Evolutionary conservation across 1,140 invertebrate genomes (phyloP).

Genomic region (Laupala kohalensis): DNA sequence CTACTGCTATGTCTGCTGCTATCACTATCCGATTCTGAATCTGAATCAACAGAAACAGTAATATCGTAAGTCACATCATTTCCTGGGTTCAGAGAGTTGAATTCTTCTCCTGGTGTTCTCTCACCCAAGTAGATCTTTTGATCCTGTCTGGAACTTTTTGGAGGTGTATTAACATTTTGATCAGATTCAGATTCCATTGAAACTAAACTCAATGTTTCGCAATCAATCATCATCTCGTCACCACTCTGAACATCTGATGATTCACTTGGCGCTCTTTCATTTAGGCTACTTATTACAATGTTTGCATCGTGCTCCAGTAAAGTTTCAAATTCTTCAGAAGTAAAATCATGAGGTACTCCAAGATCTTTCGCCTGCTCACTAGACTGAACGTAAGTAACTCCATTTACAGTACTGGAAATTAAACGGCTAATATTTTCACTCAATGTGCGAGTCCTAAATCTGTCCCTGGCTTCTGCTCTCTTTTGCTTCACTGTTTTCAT

Average conservation of each 20-base stretch:
- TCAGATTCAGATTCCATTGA: conserved; percentile 49
- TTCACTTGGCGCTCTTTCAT: conserved; percentile 25
- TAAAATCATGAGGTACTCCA: conserved; percentile 20
- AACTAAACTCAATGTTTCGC: conserved; percentile 51
- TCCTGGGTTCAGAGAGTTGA: not conserved
- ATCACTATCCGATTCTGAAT: not conserved
- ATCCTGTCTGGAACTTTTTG: not conserved
- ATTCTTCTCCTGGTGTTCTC: not conserved
- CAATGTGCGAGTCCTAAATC: conserved; percentile 47
- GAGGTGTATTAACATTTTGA: conserved; percentile 19
- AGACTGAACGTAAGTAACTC: not conserved
- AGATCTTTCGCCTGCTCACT: not conserved
- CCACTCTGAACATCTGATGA: conserved; percentile 25
- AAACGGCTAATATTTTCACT: conserved; percentile 27
- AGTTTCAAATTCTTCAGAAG: conserved; percentile 32
- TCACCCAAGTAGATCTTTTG: conserved; percentile 1
- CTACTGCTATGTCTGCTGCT: not conserved
- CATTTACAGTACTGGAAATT: not conserved
- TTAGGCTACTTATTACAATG: conserved; percentile 36
- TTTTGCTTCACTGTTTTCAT: conserved; percentile 15
- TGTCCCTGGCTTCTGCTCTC: conserved; percentile 33
- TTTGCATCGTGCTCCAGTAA: conserved; percentile 39
- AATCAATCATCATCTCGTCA: conserved; percentile 41
- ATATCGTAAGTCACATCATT: not conserved
- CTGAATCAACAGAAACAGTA: not conserved